A percentile compares a stretch with the other conserved stretches of the same genome.
These are phyloP conservation scores for Sipha flava DNA, from an alignment of 1,140 invertebrate genomes.

Conservation along the genomic window DNA sequence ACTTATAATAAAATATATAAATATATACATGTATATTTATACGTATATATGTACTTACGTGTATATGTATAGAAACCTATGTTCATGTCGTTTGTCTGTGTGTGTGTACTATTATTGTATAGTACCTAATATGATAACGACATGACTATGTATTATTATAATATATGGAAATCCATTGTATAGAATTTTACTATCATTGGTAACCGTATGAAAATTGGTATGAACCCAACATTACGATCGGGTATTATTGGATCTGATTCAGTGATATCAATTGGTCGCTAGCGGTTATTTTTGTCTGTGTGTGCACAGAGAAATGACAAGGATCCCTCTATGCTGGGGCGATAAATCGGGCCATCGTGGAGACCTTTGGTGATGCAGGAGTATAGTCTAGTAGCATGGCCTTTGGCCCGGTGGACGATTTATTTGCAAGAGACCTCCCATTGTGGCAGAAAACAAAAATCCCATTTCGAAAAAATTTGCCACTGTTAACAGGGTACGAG, in stretches of 20 bases:
- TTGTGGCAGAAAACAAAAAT: constrained; percentile 23
- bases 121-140: no score
- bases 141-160: no score
- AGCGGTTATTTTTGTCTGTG: background rate
- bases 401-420: background rate
- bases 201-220: no score
- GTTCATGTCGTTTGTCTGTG: no score
- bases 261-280: background rate
- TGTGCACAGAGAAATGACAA: background rate
- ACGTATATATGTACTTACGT: no score
- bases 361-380: background rate
- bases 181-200: no score
- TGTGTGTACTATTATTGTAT: no score
- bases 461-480: background rate
- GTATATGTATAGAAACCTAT: no score
- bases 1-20: background rate
- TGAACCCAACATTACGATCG: no score
- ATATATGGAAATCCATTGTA: no score
- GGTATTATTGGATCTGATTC: background rate
- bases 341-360: background rate
- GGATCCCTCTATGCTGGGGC: no score
- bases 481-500: background rate
- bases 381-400: background rate
- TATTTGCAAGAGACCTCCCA: background rate
- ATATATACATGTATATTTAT: no score